Conservation (phyloP, 2,888 invertebrate species). For the Noctua janthina region DNA sequence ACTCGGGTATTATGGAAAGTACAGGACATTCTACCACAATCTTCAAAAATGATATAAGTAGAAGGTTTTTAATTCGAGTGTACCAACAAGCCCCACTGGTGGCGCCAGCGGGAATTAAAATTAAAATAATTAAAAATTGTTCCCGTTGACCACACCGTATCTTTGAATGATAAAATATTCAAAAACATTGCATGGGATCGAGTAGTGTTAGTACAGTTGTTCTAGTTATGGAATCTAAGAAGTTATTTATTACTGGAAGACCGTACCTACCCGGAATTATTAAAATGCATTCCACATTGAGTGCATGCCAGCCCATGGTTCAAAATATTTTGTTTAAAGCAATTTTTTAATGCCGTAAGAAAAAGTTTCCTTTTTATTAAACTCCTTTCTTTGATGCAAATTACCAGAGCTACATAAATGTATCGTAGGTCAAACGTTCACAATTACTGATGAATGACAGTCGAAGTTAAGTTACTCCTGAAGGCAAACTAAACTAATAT, state of each 20-base stretch:
- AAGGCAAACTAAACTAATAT: neutral
- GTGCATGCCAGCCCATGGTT: too few relatives aligned
- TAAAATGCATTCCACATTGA: too few relatives aligned
- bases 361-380: neutral
- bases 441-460: neutral
- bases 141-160: too few relatives aligned
- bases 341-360: accelerated
- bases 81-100: neutral
- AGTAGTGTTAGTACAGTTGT: too few relatives aligned
- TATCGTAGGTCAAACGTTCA: neutral
- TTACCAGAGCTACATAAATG: slow-evolving; percentile 11
- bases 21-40: neutral
- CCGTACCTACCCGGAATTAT: too few relatives aligned
- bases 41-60: neutral
- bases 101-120: too few relatives aligned
- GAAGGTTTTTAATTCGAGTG: neutral
- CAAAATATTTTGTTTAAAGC: neutral
- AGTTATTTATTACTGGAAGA: too few relatives aligned
- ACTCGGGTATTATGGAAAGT: slow-evolving; percentile 16
- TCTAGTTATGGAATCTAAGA: too few relatives aligned
- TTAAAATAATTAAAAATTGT: too few relatives aligned
- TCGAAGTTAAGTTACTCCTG: neutral
- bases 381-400: neutral
- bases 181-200: too few relatives aligned
- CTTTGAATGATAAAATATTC: too few relatives aligned